Conservation (phyloP, 2,113 vertebrate species). For the Urocolius indicus region DNA sequence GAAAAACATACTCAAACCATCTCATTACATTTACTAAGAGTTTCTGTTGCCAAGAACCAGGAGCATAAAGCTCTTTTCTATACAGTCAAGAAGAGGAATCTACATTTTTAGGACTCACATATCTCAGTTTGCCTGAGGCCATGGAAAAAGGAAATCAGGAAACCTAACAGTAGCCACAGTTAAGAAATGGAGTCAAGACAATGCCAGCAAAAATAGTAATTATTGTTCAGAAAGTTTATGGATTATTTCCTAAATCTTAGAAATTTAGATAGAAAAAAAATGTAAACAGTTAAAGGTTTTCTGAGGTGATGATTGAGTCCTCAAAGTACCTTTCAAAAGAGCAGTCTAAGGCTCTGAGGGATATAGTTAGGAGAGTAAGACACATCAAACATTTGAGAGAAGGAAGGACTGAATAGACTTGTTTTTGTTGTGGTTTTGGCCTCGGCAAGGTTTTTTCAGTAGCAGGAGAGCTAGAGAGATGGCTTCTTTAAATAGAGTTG, state of each 20-base stretch:
- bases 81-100: neutral
- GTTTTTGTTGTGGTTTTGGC: too few species aligned
- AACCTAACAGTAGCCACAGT: neutral
- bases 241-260: neutral
- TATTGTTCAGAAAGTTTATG: neutral
- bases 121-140: neutral
- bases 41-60: neutral
- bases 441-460: too few species aligned
- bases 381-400: neutral
- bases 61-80: neutral
- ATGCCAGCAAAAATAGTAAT: neutral
- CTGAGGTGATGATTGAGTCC: neutral
- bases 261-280: neutral
- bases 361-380: neutral
- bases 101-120: neutral
- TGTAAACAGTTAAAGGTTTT: neutral
- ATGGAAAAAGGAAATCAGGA: neutral
- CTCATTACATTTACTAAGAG: neutral
- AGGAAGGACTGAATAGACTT: neutral
- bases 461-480: too few species aligned
- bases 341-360: neutral
- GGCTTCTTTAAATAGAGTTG: too few species aligned
- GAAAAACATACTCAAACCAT: neutral
- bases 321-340: neutral
- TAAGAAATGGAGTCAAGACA: neutral